Conservation (phyloP, 2,113 vertebrate genomes). For the Okapia johnstoni region DNA sequence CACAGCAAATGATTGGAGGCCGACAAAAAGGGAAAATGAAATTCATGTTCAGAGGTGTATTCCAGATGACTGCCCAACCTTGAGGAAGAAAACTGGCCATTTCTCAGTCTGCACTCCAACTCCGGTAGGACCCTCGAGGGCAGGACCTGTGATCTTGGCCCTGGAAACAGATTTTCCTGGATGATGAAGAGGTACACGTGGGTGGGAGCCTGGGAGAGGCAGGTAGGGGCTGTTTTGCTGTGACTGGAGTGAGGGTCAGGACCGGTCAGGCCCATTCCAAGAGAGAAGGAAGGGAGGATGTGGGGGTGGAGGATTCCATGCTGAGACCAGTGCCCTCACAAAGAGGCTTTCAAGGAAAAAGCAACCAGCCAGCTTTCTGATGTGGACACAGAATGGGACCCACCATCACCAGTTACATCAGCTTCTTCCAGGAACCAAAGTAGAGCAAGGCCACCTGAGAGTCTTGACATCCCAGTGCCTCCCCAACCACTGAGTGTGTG, state of each 20-base stretch:
- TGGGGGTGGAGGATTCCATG: fast-evolving
- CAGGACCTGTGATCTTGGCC: not conserved
- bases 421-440: not conserved
- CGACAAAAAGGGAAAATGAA: not conserved
- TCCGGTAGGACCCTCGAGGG: fast-evolving
- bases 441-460: fast-evolving
- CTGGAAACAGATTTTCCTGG: not conserved
- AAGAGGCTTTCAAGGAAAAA: not conserved
- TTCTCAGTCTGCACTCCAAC: fast-evolving
- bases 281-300: not conserved
- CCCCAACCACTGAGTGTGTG: not conserved
- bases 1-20: not conserved
- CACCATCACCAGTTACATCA: not conserved
- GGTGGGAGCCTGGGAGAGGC: fast-evolving
- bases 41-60: not conserved
- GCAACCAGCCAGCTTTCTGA: not conserved
- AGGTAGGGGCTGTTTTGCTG: not conserved
- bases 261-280: not conserved
- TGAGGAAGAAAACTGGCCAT: fast-evolving
- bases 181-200: fast-evolving
- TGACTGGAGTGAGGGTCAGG: not conserved
- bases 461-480: fast-evolving
- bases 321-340: not conserved
- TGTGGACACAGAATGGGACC: not conserved
- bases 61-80: fast-evolving